A percentile compares a stretch with the other conserved stretches of the same genome.
Evolutionary conservation across 2,113 vertebrate genomes (phyloP).

Genomic region (Corythornis cristatus): DNA sequence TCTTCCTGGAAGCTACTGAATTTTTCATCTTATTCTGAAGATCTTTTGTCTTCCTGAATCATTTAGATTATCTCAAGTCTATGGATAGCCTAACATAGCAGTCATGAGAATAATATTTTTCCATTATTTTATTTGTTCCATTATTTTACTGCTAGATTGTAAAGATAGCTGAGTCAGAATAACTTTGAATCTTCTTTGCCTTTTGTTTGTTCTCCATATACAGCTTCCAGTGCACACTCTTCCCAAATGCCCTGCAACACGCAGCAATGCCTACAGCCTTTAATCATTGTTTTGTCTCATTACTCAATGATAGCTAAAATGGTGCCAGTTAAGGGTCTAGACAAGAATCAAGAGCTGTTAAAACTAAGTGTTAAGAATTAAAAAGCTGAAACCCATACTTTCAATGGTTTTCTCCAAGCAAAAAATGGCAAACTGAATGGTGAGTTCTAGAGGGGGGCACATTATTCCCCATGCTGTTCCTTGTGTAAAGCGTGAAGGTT

Average conservation of each 20-base stretch:
- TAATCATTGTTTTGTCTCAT: fast-evolving
- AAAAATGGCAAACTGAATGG: not conserved
- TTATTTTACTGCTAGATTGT: not conserved
- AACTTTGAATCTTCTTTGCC: not conserved
- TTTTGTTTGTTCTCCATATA: not conserved
- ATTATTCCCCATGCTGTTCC: not conserved
- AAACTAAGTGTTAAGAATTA: not conserved
- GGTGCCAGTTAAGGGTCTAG: not conserved
- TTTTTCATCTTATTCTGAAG: not conserved
- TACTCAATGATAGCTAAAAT: not conserved
- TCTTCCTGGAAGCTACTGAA: not conserved
- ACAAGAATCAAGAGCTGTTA: not conserved
- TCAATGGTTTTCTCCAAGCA: not conserved
- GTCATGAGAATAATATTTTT: not conserved
- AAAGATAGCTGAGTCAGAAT: not conserved
- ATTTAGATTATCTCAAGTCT: not conserved
- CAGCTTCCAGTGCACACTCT: fast-evolving
- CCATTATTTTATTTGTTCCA: not conserved
- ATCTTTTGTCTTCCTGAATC: not conserved
- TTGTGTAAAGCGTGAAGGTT: not conserved
- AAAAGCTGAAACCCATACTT: not conserved
- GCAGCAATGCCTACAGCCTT: not conserved
- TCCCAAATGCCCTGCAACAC: not conserved
- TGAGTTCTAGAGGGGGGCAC: not conserved
- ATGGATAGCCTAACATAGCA: not conserved